Base-by-base conservation (phyloP, 1,140 invertebrate species). In the Phocides pigmalion region DNA sequence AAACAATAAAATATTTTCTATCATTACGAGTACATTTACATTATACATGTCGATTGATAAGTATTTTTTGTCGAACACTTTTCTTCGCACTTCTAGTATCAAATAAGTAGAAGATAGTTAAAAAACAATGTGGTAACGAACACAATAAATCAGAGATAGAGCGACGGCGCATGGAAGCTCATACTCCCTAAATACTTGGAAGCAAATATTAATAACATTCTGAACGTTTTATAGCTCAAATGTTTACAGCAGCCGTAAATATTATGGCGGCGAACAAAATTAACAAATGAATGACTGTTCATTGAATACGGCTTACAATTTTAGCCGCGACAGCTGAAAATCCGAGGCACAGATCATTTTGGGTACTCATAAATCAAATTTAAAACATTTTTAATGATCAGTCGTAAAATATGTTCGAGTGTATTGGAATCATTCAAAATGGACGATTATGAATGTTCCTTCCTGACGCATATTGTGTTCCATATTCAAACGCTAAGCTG, bases 311-410 rank as follows among this genome's bases (percentile, higher is more conserved):
- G 39, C 67, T 62, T 70, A 76, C 80, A 84, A 81, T 80, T 84
- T 84, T 76, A 84, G 77, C 78, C 22, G 61, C 65, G 61, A 69
- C 58, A 53, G 67, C 70, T 67, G 71, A 77, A 81, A 77, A 70
- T 70, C 66, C 63, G 64, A 62, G 56, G 70, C 73, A 50, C 56
- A 67, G 74, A 84, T 85, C 84, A 81, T 65, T 85, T 75, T 64
- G 66, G 61, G 61, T 32, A 39, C 62, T 14, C 67, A 70, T 89
- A 90, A 90, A 90, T 90, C 85, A 90, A 76, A 80, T 85, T 87
- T 83, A 82, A 81, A 83, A 73, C 74, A 69, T 74, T 88, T 84
- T 87, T 90, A 87, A 90, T 88, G 85, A 80, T 80, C 74, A 56
- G 41, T 74, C 78, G 77, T 89, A 85, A 89, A 89, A 79, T 79